These are phyloP conservation scores for Drosophila nebulosa DNA, from an alignment of 1,140 invertebrate genomes.

Conservation along the genomic window DNA sequence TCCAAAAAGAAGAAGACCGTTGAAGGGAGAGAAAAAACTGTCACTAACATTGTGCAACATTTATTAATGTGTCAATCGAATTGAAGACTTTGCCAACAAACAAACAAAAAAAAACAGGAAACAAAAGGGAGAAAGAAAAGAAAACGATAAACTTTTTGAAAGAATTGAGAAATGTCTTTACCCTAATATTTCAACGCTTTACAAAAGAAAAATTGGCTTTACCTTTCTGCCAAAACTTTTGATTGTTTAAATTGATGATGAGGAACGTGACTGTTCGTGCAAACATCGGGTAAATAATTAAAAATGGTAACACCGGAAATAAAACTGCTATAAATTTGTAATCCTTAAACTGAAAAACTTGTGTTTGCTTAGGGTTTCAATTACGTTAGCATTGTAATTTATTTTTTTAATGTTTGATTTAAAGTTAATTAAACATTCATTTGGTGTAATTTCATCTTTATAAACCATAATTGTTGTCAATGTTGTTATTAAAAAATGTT, in stretches of 20 bases:
- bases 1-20: conserved; percentile 16
- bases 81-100: conserved; percentile 38
- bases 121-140: background rate
- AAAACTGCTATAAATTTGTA: background rate
- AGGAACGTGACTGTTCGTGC: background rate
- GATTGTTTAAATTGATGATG: background rate
- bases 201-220: background rate
- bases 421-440: too few relatives aligned
- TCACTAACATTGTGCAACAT: conserved; percentile 64
- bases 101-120: background rate
- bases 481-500: too few relatives aligned
- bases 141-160: conserved; percentile 1
- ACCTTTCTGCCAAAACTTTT: background rate
- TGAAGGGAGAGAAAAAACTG: conserved; percentile 44
- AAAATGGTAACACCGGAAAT: background rate
- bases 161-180: background rate
- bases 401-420: too few relatives aligned
- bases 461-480: too few relatives aligned
- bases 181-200: background rate
- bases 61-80: conserved; percentile 78
- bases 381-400: too few relatives aligned
- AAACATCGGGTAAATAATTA: background rate
- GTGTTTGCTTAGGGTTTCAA: too few relatives aligned
- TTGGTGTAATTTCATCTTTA: too few relatives aligned
- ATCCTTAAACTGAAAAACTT: too few relatives aligned